Base-by-base conservation (phyloP, 2,797 vertebrate genomes). In the Linurgus olivaceus region DNA sequence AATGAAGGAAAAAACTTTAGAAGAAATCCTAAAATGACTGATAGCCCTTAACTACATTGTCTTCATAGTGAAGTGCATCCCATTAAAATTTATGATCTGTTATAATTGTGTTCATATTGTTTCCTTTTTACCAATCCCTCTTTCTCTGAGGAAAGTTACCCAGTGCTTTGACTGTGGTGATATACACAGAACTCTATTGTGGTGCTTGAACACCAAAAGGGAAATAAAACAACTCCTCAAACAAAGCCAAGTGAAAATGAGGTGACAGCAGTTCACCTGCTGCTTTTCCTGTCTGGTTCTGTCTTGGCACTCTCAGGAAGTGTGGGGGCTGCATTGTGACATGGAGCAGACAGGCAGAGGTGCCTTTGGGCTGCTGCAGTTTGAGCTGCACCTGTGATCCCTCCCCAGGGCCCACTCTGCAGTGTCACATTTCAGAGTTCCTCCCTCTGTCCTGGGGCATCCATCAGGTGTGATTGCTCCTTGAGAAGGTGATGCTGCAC, bases 341-440 rank as follows among this genome's bases (percentile, higher is more conserved):
- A 1, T 0, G 10, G 61, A 20, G 7, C 0, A 59, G 55, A 2
- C 7, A 38, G 15, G 29, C 15, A 28, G 24, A 48, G 2, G 5
- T 26, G 42, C 37, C 58, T 55, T 26, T 73, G 65, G 54, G 47
- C 51, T 86, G 50, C 86, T 84, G 50, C 8, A 7, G 3, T 37
- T 38, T 7, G 11, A 19, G 15, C 2, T 18, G 24, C 11, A 6
- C 58, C 55, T 66, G 23, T 37, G 48, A 24, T 3, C 4, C 29
- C 33, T 24, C 11, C 13, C 65, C 3, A 1, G 11, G 23, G 18
- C 13, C 26, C 5, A 0, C 54, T 24, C 33, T 50, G 44, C 65
- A 54, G 45, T 17, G 37, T 23, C 6, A 2, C 12, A 0, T 48
- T 38, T 17, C 5, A 1, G 11, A 3, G 4, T 40, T 44, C 31